Evolutionary conservation across 2,113 vertebrate genomes (phyloP).

Genomic region (Myotis brandtii): DNA sequence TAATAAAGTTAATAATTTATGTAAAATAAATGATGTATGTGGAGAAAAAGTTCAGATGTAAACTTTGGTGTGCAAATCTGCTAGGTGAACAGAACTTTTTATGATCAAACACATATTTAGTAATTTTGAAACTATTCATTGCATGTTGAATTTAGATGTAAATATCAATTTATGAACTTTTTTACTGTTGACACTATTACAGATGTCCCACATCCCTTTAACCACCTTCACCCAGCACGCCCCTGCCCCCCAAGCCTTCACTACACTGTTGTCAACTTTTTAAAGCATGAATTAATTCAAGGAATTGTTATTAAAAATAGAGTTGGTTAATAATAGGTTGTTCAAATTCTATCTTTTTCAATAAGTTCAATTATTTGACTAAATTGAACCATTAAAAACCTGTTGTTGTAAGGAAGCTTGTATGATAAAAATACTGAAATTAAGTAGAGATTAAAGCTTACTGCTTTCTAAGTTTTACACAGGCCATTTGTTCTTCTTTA

Average conservation of each 20-base stretch:
- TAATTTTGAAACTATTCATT: neutral
- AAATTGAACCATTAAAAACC: neutral
- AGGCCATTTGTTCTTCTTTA: neutral
- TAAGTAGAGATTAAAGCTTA: neutral
- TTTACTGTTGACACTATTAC: too few relatives aligned
- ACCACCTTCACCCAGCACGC: too few relatives aligned
- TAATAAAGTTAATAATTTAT: neutral
- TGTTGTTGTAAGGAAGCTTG: neutral
- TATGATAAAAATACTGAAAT: slow-evolving; percentile 2
- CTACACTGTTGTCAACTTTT: neutral
- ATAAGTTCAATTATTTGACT: slow-evolving; percentile 22
- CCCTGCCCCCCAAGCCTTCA: too few relatives aligned
- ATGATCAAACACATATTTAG: neutral
- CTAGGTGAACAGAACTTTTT: neutral
- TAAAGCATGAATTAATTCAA: neutral
- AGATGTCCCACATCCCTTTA: too few relatives aligned
- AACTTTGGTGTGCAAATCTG: neutral
- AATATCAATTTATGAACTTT: neutral
- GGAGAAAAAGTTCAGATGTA: neutral
- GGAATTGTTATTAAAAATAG: neutral
- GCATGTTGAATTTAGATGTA: neutral
- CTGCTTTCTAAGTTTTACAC: neutral
- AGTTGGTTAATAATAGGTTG: neutral
- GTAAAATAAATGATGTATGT: neutral
- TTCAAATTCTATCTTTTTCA: neutral